A percentile compares a stretch with the other conserved stretches of the same genome.
Conservation (phyloP, 2,797 vertebrate genomes). For the Setipinna tenuifilis region DNA sequence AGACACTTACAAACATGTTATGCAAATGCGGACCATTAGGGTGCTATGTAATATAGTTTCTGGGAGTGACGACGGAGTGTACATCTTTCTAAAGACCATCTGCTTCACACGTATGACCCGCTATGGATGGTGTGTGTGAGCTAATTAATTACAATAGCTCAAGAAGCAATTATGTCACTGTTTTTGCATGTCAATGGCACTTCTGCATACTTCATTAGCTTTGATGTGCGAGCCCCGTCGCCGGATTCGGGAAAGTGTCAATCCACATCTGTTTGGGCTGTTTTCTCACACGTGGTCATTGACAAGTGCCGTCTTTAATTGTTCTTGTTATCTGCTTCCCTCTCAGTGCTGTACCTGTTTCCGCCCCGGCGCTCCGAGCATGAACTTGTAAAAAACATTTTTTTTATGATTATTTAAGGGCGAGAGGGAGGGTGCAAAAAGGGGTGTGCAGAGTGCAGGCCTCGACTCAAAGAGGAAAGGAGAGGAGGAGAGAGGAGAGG, state of each 20-base stretch:
- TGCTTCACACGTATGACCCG: slow-evolving; percentile 71
- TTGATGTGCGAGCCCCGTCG: slow-evolving; percentile 65
- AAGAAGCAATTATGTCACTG: slow-evolving; percentile 74
- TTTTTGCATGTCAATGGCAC: slow-evolving; percentile 65
- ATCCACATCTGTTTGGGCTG: slow-evolving; percentile 59
- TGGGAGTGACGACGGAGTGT: slow-evolving; percentile 62
- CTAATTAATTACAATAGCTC: slow-evolving; percentile 80
- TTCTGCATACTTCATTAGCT: slow-evolving; percentile 74
- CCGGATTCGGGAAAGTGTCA: slow-evolving; percentile 59
- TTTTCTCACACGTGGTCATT: slow-evolving; percentile 40
- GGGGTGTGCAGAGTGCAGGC: neutral
- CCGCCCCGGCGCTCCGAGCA: neutral
- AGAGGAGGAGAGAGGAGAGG: no score
- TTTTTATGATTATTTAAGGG: neutral
- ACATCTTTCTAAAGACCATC: slow-evolving; percentile 71
- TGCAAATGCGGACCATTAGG: slow-evolving; percentile 65
- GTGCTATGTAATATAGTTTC: slow-evolving; percentile 57
- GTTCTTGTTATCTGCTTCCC: neutral
- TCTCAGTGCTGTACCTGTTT: neutral
- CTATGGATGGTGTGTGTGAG: slow-evolving; percentile 72
- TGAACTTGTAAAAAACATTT: neutral
- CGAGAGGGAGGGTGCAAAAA: neutral
- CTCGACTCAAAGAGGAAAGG: neutral
- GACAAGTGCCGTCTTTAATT: slow-evolving; percentile 29
- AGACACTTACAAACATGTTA: slow-evolving; percentile 67